These are phyloP conservation scores for Limnephilus auricula DNA, from an alignment of 2,888 invertebrate species.

Conservation along the genomic window DNA sequence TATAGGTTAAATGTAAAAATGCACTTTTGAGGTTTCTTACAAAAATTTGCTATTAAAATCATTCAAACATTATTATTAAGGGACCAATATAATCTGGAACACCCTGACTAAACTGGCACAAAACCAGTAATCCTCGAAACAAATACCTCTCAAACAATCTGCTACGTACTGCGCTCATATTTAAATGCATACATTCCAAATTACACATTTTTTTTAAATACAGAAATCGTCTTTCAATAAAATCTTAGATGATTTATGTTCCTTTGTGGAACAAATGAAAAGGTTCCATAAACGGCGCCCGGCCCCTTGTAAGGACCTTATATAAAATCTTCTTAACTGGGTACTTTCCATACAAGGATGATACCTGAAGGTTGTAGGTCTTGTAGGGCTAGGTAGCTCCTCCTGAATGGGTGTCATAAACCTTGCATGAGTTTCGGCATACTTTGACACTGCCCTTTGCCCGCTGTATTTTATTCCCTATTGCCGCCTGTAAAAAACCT, in stretches of 20 bases:
- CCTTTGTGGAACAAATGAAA: background rate
- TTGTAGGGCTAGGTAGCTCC: background rate
- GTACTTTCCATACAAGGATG: background rate
- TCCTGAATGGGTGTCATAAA: slow-evolving; percentile 46
- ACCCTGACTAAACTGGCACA: no score
- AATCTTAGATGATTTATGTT: background rate
- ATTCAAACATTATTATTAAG: no score
- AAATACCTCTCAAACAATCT: background rate
- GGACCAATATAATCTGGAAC: background rate
- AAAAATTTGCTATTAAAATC: no score
- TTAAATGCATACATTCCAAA: background rate
- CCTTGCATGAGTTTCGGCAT: slow-evolving; percentile 23
- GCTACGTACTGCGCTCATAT: background rate
- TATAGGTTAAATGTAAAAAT: no score
- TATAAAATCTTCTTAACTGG: background rate
- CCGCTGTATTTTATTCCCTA: slow-evolving; percentile 55
- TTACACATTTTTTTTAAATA: background rate
- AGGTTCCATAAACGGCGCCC: background rate
- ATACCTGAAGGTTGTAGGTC: background rate
- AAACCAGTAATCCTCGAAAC: background rate
- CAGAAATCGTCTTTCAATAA: background rate
- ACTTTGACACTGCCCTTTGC: slow-evolving; percentile 55
- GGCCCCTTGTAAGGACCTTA: background rate
- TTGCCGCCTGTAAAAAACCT: slow-evolving; percentile 50
- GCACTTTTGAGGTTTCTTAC: no score